These are phyloP conservation scores for Chaetops frenatus DNA, from an alignment of 2,113 vertebrate species.

Conservation along the genomic window DNA sequence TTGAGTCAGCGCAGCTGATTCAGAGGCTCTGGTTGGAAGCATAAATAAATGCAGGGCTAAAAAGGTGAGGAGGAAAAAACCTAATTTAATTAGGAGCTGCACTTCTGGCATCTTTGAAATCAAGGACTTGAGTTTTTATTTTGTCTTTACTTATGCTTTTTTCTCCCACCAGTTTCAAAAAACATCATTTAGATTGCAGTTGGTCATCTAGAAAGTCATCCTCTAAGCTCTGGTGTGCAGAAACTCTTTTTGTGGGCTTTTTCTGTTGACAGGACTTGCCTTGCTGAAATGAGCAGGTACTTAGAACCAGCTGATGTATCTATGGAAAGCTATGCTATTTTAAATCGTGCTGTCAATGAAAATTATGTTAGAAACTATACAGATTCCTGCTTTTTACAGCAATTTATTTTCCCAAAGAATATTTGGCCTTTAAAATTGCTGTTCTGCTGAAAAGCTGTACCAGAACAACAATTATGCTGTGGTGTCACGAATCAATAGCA, in stretches of 20 bases:
- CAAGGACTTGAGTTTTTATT: not conserved
- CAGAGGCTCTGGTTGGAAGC: not conserved
- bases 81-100: not conserved
- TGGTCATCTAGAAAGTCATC: not conserved
- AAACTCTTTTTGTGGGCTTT: not conserved
- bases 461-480: not conserved
- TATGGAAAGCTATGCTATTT: fast-evolving
- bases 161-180: not conserved
- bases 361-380: not conserved
- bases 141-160: not conserved
- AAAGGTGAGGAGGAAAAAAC: not conserved
- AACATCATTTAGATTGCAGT: not conserved
- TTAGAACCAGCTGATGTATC: not conserved
- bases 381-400: not conserved
- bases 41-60: not conserved
- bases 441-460: not conserved
- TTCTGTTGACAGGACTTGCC: not conserved
- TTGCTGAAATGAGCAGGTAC: not conserved
- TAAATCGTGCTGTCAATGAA: not conserved
- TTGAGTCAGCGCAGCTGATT: not conserved
- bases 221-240: not conserved
- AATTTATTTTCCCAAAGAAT: not conserved
- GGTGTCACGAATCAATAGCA: not conserved
- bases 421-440: not conserved
- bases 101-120: not conserved